These are phyloP conservation scores for Heteropelma amictum DNA, from an alignment of 2,888 invertebrate genomes.

Conservation along the genomic window DNA sequence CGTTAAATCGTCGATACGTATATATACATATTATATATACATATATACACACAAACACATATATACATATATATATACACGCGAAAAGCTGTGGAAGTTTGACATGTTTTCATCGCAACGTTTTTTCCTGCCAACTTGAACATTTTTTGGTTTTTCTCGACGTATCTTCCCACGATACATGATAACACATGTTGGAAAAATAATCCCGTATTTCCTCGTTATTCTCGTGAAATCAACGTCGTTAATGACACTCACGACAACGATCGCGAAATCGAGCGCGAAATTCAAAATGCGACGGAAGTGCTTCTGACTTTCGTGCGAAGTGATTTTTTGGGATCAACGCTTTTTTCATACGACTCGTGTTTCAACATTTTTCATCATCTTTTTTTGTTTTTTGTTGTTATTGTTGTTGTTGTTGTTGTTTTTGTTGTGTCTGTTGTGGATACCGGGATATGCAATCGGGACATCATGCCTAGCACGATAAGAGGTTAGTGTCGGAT, in stretches of 20 bases:
- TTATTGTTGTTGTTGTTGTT: not conserved
- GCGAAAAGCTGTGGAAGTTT: too few species aligned
- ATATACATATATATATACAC: too few species aligned
- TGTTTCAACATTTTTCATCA: conserved; percentile 22
- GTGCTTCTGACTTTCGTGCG: conserved; percentile 51
- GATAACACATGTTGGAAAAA: too few species aligned
- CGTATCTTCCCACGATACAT: too few species aligned
- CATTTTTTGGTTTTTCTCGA: too few species aligned
- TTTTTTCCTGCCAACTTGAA: too few species aligned
- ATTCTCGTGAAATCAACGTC: too few species aligned
- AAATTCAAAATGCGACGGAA: conserved; percentile 58
- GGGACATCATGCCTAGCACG: conserved; percentile 76
- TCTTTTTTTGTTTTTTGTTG: conserved; percentile 2
- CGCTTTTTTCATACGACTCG: conserved; percentile 16
- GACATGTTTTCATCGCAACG: too few species aligned
- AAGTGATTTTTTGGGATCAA: too few species aligned
- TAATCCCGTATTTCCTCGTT: too few species aligned
- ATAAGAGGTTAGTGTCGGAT: conserved; percentile 73
- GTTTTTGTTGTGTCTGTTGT: conserved; percentile 47
- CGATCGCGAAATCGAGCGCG: not conserved
- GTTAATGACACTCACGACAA: conserved; percentile 4
- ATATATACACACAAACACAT: too few species aligned
- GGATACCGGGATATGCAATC: conserved; percentile 75
- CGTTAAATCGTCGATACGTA: conserved; percentile 13
- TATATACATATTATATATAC: too few species aligned